A percentile compares a stretch with the other conserved stretches of the same genome.
Evolutionary conservation across 2,797 vertebrate genomes (phyloP).

Genomic region (Clarias pachynema): DNA sequence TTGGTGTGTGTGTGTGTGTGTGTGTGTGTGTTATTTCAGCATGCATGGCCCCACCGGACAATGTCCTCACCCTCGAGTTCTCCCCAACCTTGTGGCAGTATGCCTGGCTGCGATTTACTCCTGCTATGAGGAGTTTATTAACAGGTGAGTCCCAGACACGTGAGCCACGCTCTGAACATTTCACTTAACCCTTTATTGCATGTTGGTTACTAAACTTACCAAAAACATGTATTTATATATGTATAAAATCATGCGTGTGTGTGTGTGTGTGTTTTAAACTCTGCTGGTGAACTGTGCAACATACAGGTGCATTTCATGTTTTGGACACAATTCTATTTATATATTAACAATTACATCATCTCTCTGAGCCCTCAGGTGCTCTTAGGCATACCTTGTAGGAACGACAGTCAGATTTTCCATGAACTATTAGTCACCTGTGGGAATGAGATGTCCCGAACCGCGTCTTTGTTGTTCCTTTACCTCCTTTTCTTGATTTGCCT

Average conservation of each 20-base stretch:
- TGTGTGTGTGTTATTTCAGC: conserved; percentile 69
- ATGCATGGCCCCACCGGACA: conserved; percentile 98
- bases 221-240: too few relatives aligned
- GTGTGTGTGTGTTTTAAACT: neutral
- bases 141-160: conserved; percentile 84
- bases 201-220: too few relatives aligned
- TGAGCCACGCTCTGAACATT: neutral
- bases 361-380: conserved; percentile 7
- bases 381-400: conserved; percentile 41
- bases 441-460: conserved; percentile 39
- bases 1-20: neutral
- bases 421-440: conserved; percentile 39
- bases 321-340: neutral
- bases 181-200: too few relatives aligned
- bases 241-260: too few relatives aligned
- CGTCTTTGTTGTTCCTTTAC: conserved; percentile 18
- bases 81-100: conserved; percentile 97
- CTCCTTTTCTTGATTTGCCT: conserved; percentile 4
- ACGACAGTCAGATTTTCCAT: conserved; percentile 56
- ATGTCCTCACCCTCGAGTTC: conserved; percentile 97
- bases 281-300: neutral
- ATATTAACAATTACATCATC: conserved; percentile 37
- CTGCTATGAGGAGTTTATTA: conserved; percentile 99
- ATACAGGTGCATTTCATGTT: neutral
- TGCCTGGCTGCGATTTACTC: conserved; percentile 99